phyloP scores from a whole-genome alignment of 1,140 invertebrate genomes.

The Globodera rostochiensis region DNA sequence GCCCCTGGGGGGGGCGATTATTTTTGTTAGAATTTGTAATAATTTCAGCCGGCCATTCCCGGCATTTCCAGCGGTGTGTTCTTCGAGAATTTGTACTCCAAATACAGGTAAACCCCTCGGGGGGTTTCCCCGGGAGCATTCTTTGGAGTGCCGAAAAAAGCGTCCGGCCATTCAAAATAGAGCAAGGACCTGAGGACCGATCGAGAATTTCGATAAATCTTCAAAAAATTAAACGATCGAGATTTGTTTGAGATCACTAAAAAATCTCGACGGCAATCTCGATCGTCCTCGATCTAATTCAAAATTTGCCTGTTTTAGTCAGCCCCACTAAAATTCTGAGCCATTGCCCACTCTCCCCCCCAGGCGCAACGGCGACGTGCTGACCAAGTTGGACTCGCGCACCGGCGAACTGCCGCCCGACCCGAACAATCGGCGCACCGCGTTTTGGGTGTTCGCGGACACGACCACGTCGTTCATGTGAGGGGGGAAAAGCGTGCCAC shows the following conservation, averaged over 20 bases:
- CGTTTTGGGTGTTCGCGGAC: constrained; percentile 79
- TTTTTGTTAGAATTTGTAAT: constrained; percentile 17
- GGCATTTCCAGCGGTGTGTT: constrained; percentile 79
- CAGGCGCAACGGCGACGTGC: constrained; percentile 75
- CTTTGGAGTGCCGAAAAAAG: no score
- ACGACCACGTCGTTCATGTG: constrained; percentile 90
- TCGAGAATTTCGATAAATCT: no score
- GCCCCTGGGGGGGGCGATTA: background rate
- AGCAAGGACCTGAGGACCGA: no score
- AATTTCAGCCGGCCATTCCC: constrained; percentile 75
- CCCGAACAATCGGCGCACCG: constrained; percentile 54
- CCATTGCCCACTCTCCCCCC: no score
- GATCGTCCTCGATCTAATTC: no score
- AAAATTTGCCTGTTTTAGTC: no score
- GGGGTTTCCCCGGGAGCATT: no score
- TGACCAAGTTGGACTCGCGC: constrained; percentile 77
- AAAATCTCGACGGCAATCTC: no score
- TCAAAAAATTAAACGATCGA: no score
- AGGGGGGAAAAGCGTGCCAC: background rate
- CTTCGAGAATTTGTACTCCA: constrained; percentile 70
- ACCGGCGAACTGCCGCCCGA: constrained; percentile 72
- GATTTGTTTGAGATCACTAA: no score
- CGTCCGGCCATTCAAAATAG: no score
- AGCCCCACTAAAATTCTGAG: no score
- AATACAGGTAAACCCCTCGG: constrained; percentile 67